Evolutionary conservation across 2,888 invertebrate species (phyloP).

Genomic region (Onchidella celtica): DNA sequence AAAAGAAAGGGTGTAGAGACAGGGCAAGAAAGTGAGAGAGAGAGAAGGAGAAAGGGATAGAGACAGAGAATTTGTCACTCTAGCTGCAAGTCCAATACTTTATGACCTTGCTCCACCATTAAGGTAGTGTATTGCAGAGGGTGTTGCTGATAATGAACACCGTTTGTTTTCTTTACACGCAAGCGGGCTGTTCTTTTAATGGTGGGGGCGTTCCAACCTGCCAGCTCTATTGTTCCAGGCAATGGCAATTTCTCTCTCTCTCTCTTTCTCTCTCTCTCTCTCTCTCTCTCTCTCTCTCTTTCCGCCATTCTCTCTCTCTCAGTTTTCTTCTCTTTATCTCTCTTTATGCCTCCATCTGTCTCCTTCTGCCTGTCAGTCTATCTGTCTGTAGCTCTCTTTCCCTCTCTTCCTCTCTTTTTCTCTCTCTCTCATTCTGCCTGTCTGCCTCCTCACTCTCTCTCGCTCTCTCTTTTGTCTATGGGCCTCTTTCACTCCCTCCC

Average conservation of each 20-base stretch:
- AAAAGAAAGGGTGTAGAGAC: too few relatives aligned
- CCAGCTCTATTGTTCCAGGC: too few relatives aligned
- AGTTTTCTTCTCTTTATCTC: too few relatives aligned
- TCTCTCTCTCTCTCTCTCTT: not conserved
- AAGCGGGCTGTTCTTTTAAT: too few relatives aligned
- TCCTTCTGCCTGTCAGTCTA: not conserved
- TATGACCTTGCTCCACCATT: too few relatives aligned
- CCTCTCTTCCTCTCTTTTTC: not conserved
- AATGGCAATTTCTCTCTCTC: not conserved
- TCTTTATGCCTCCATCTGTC: too few relatives aligned
- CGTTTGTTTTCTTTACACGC: too few relatives aligned
- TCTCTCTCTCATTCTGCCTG: not conserved
- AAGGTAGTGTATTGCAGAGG: too few relatives aligned
- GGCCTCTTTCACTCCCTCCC: not conserved
- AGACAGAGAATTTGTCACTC: not conserved
- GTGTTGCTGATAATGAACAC: too few relatives aligned
- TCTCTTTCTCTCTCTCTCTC: not conserved
- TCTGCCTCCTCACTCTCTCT: not conserved
- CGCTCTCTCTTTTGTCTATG: not conserved
- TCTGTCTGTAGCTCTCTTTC: not conserved
- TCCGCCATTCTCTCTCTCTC: not conserved
- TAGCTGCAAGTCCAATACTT: not conserved
- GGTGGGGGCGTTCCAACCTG: too few relatives aligned
- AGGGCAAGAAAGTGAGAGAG: too few relatives aligned
- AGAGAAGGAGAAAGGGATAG: slow-evolving; percentile 11